Conservation (phyloP, 2,113 vertebrate genomes). For the Picathartes gymnocephalus region DNA sequence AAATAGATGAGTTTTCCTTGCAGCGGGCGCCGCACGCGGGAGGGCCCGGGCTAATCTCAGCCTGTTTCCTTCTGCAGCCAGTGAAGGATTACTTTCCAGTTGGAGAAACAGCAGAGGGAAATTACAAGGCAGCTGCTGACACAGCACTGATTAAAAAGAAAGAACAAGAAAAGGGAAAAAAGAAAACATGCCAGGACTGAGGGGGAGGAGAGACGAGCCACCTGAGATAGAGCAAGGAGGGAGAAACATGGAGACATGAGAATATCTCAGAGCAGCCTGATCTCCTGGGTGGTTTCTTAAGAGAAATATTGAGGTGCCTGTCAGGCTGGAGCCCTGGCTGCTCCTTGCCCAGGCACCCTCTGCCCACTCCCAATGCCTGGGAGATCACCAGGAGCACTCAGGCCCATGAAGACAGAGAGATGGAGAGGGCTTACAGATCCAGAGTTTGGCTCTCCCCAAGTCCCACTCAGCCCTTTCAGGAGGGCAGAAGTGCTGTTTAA, state of each 20-base stretch:
- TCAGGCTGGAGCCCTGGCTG: neutral
- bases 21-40: fast-evolving
- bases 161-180: neutral
- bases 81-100: constrained; percentile 46
- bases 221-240: neutral
- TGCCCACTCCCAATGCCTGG: neutral
- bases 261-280: neutral
- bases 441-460: neutral
- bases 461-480: neutral
- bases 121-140: constrained; percentile 54
- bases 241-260: neutral
- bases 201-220: neutral
- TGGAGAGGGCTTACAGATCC: neutral
- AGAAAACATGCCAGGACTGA: neutral
- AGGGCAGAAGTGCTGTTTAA: neutral
- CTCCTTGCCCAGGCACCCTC: neutral
- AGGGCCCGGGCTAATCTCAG: neutral
- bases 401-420: neutral
- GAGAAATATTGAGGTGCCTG: neutral
- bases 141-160: constrained; percentile 22
- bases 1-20: constrained; percentile 1
- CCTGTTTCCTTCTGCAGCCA: constrained; percentile 1
- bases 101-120: constrained; percentile 22
- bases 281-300: neutral
- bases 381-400: neutral